Conservation (phyloP, 2,797 vertebrate genomes). For the Rhabdomys pumilio region DNA sequence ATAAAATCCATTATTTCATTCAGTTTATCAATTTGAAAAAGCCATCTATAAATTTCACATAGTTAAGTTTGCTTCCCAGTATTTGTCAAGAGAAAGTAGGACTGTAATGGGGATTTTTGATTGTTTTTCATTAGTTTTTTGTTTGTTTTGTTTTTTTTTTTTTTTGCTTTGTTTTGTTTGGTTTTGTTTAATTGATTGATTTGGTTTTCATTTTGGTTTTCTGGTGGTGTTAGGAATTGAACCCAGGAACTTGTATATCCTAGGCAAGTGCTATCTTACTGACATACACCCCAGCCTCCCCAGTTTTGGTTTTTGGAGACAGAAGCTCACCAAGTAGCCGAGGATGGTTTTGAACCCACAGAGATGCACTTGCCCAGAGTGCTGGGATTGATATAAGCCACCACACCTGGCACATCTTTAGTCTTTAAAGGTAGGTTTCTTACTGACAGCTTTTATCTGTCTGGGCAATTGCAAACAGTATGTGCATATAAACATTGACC, state of each 20-base stretch:
- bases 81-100: not conserved
- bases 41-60: conserved; percentile 32
- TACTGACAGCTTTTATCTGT: not conserved
- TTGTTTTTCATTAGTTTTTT: too few relatives aligned
- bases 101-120: not conserved
- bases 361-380: not conserved
- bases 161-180: not conserved
- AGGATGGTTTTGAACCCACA: not conserved
- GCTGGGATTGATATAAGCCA: not conserved
- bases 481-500: not conserved
- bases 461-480: conserved; percentile 33
- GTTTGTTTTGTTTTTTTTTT: too few relatives aligned
- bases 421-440: not conserved
- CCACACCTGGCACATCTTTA: not conserved
- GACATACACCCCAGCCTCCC: not conserved
- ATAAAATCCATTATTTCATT: not conserved
- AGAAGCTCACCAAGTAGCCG: not conserved
- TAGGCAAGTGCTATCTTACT: not conserved
- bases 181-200: not conserved
- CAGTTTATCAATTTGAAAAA: not conserved
- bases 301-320: not conserved
- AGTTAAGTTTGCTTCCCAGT: not conserved
- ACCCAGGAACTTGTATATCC: not conserved
- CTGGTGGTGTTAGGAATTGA: not conserved
- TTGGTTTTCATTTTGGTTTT: not conserved